phyloP scores from a whole-genome alignment of 2,113 vertebrate genomes.

The Vireo altiloquus region DNA sequence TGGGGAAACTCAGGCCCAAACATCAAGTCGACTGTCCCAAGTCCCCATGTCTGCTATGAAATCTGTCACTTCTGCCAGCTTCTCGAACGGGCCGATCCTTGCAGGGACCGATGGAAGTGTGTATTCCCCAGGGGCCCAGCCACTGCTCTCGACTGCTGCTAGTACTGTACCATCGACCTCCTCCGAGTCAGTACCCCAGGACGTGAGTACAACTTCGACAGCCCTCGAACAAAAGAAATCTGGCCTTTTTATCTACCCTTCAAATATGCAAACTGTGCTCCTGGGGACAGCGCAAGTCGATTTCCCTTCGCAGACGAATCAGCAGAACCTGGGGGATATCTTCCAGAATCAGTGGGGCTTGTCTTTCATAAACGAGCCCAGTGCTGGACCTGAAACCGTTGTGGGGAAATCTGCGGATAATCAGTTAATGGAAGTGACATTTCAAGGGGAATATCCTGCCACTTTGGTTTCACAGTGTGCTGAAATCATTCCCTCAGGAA shows the following conservation, averaged over 20 bases:
- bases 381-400: constrained; percentile 82
- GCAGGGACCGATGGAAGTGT: constrained; percentile 82
- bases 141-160: constrained; percentile 88
- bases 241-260: constrained; percentile 94
- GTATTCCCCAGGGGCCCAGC: constrained; percentile 77
- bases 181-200: constrained; percentile 83
- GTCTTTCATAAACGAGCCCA: constrained; percentile 98
- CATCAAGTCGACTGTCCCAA: constrained; percentile 87
- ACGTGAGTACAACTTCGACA: constrained; percentile 73
- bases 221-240: constrained; percentile 89
- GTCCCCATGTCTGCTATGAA: constrained; percentile 99
- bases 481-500: constrained; percentile 79
- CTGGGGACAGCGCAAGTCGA: constrained; percentile 86
- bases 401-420: constrained; percentile 74
- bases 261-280: constrained; percentile 97
- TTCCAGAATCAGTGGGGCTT: constrained; percentile 99
- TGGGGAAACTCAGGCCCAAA: constrained; percentile 77
- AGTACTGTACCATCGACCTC: constrained; percentile 79
- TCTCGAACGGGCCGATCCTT: constrained; percentile 90
- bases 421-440: constrained; percentile 80
- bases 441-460: constrained; percentile 84
- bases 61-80: constrained; percentile 93
- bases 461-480: constrained; percentile 78
- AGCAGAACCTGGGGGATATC: constrained; percentile 96
- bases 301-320: constrained; percentile 87